These are phyloP conservation scores for Volucella inflata DNA, from an alignment of 2,888 invertebrate genomes.

Conservation along the genomic window DNA sequence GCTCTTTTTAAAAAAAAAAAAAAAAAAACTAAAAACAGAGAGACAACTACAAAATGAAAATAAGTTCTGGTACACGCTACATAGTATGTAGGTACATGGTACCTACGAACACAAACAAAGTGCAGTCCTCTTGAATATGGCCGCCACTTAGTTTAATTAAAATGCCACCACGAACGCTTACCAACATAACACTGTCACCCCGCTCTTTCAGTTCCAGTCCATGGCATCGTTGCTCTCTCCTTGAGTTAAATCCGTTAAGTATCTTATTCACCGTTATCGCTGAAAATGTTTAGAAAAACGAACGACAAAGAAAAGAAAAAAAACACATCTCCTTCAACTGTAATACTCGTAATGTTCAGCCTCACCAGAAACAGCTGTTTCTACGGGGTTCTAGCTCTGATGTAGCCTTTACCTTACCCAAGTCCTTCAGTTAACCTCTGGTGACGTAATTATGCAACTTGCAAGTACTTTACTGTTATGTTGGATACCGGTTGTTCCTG, in stretches of 20 bases:
- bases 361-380: slow-evolving; percentile 34
- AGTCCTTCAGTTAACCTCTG: slow-evolving; percentile 73
- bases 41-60: slow-evolving; percentile 33
- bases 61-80: slow-evolving; percentile 37
- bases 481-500: slow-evolving; percentile 58
- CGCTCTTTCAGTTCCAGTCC: not conserved
- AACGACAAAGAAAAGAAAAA: not conserved
- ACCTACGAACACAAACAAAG: slow-evolving; percentile 32
- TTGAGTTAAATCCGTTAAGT: slow-evolving; percentile 72
- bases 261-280: slow-evolving; percentile 74
- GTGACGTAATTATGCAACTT: slow-evolving; percentile 74
- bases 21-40: not conserved
- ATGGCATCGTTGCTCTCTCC: slow-evolving; percentile 26
- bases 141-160: slow-evolving; percentile 75
- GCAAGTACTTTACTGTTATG: slow-evolving; percentile 61
- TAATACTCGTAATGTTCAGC: not conserved
- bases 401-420: slow-evolving; percentile 19
- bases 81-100: not conserved
- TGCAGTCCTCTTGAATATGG: slow-evolving; percentile 70
- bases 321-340: slow-evolving; percentile 27
- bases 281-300: slow-evolving; percentile 44
- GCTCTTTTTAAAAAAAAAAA: not conserved
- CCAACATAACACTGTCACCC: slow-evolving; percentile 6
- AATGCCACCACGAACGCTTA: slow-evolving; percentile 63
- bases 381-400: too few relatives aligned